These are phyloP conservation scores for Dynastes hyllus DNA, from an alignment of 2,888 invertebrate species.

Conservation along the genomic window DNA sequence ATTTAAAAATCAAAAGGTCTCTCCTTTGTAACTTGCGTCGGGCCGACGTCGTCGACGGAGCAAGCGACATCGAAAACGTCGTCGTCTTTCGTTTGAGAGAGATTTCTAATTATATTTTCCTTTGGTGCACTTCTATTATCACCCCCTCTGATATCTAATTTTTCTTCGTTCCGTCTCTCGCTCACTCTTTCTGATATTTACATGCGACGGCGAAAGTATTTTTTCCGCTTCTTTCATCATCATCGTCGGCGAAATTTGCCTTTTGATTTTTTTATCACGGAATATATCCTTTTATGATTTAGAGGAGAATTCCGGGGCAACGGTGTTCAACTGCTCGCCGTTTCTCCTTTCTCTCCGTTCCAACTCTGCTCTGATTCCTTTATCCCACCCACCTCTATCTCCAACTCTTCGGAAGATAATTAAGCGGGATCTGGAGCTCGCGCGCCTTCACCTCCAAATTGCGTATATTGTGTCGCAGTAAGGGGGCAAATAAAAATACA, in stretches of 20 bases:
- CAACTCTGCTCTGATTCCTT: neutral
- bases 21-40: conserved; percentile 30
- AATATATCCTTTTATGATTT: conserved; percentile 66
- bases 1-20: conserved; percentile 47
- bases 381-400: conserved; percentile 27
- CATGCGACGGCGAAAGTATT: conserved; percentile 24
- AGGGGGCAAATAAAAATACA: conserved; percentile 70
- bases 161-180: conserved; percentile 37
- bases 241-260: conserved; percentile 63
- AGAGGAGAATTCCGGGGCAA: conserved; percentile 54
- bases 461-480: conserved; percentile 70
- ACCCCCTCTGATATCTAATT: conserved; percentile 58
- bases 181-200: conserved; percentile 18
- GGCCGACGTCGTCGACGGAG: conserved; percentile 19
- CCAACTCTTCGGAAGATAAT: conserved; percentile 60
- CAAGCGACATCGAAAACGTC: conserved; percentile 42
- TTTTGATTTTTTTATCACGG: conserved; percentile 66
- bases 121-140: conserved; percentile 67
- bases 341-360: conserved; percentile 27
- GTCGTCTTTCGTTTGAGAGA: conserved; percentile 64
- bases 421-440: conserved; percentile 56
- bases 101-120: conserved; percentile 69
- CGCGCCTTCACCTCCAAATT: conserved; percentile 64
- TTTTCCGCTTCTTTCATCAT: conserved; percentile 54
- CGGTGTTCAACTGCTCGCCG: conserved; percentile 41